phyloP scores from a whole-genome alignment of 2,888 invertebrate genomes.

The Amorpha juglandis region DNA sequence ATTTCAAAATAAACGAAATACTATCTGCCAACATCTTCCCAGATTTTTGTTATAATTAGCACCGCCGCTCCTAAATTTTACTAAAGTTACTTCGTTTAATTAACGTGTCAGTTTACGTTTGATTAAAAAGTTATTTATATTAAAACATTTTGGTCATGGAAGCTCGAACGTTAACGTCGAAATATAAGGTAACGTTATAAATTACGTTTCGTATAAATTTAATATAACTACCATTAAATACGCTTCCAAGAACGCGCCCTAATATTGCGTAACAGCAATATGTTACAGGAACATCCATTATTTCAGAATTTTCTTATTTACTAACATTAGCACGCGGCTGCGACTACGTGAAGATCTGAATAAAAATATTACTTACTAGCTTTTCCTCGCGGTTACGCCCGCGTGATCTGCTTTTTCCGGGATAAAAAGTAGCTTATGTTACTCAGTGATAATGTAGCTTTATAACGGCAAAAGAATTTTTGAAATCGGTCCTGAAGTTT shows the following conservation, averaged over 20 bases:
- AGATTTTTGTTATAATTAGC: constrained; percentile 1
- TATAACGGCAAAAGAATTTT: no score
- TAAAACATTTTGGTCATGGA: background rate
- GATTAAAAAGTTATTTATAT: constrained; percentile 24
- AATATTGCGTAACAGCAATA: constrained; percentile 22
- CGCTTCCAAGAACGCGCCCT: constrained; percentile 4
- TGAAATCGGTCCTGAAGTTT: no score
- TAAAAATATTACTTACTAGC: no score
- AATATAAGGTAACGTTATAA: constrained; percentile 19
- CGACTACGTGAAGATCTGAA: no score
- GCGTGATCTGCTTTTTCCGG: no score
- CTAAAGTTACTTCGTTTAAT: constrained; percentile 9
- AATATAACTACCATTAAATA: constrained; percentile 14
- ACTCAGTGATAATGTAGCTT: no score
- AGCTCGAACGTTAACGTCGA: constrained; percentile 12
- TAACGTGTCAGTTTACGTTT: constrained; percentile 22
- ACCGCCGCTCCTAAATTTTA: background rate
- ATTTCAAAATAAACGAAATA: no score
- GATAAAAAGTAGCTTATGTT: no score
- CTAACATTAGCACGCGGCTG: no score
- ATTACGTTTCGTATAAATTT: constrained; percentile 17
- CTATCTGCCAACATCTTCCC: background rate
- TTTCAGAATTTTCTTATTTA: no score
- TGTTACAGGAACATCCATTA: background rate
- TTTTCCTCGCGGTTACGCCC: no score